phyloP scores from a whole-genome alignment of 2,888 invertebrate genomes.

The Lycia hirtaria region DNA sequence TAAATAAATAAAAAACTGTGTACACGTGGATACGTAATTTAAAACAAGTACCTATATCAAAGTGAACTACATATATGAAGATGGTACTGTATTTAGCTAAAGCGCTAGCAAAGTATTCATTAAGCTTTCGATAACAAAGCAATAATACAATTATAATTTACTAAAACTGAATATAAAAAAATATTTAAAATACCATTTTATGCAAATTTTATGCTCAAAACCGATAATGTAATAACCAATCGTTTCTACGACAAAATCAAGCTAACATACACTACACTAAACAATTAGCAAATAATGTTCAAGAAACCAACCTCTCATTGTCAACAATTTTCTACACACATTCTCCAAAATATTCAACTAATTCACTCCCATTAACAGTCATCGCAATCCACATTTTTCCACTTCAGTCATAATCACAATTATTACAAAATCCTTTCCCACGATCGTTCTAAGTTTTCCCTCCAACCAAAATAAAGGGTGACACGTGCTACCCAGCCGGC shows the following conservation, averaged over 20 bases:
- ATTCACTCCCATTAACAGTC: conserved; percentile 45
- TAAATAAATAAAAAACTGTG: too few species aligned
- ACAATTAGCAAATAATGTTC: background rate
- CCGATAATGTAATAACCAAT: too few species aligned
- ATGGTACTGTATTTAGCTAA: too few species aligned
- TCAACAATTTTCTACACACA: conserved; percentile 47
- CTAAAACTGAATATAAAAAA: too few species aligned
- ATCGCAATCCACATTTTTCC: conserved; percentile 48
- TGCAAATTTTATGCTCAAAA: too few species aligned
- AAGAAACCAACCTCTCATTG: conserved; percentile 66
- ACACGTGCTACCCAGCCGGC: conserved; percentile 53
- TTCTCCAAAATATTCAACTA: conserved; percentile 43
- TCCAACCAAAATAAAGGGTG: conserved; percentile 49
- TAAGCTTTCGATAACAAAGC: too few species aligned
- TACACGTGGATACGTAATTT: too few species aligned
- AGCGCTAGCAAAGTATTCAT: too few species aligned
- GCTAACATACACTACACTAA: background rate
- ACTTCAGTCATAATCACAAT: conserved; percentile 52
- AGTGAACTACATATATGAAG: too few species aligned
- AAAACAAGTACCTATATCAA: too few species aligned
- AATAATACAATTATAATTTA: too few species aligned
- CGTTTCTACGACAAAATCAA: background rate
- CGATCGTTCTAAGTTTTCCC: conserved; percentile 70
- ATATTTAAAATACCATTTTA: too few species aligned
- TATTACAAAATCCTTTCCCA: conserved; percentile 37